Conservation (phyloP, 2,888 invertebrate genomes). For the Machimus rusticus region DNA sequence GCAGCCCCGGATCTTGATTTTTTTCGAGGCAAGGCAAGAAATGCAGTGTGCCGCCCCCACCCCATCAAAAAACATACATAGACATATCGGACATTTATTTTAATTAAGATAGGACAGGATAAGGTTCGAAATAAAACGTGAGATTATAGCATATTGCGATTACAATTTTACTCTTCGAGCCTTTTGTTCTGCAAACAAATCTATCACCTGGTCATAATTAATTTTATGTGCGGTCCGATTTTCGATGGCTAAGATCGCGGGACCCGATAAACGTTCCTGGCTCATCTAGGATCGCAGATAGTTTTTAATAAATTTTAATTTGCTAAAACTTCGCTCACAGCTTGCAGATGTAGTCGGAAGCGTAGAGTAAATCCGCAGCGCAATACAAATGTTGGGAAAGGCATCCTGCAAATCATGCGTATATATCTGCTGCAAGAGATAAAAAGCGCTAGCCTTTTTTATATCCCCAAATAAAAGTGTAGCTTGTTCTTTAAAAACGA, state of each 20-base stretch:
- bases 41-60: too few species aligned
- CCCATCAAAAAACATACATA: too few species aligned
- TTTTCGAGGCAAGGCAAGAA: too few species aligned
- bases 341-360: background rate
- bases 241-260: background rate
- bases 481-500: too few species aligned
- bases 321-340: slow-evolving; percentile 12
- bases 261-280: background rate
- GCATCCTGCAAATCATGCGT: slow-evolving; percentile 2
- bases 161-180: background rate
- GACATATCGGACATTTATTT: background rate
- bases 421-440: background rate
- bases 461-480: too few species aligned
- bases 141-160: background rate
- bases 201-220: background rate
- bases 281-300: background rate
- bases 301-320: slow-evolving; percentile 8
- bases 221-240: background rate
- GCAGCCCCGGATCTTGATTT: too few species aligned
- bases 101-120: background rate
- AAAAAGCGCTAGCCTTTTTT: background rate
- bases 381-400: slow-evolving; percentile 15
- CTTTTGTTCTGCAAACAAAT: background rate
- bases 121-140: background rate
- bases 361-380: background rate